Base-by-base conservation (phyloP, 2,888 invertebrate species). In the Stramonita haemastoma region DNA sequence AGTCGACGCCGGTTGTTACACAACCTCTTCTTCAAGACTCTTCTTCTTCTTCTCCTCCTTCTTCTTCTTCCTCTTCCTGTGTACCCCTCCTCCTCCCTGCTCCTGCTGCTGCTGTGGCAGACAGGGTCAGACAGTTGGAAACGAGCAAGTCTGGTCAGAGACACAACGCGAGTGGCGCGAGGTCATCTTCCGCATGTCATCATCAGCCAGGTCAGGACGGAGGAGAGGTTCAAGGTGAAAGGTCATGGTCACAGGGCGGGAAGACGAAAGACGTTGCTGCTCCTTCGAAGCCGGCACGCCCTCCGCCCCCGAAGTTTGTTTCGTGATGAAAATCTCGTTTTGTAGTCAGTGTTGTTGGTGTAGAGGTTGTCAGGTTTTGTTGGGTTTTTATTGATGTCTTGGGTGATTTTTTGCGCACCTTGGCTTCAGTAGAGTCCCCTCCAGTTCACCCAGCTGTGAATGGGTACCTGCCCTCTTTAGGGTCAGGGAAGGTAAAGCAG, bases 231-330 rank as follows among this genome's bases (percentile, higher is more conserved):
- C 57, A 19, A 32, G 57, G 84, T 56, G 2, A 57, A 15, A 85
- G 19, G 84, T 57, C 57, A 29, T 15, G 57, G 36, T 26, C 81
- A 13, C 11, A 26, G 19, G 57, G 32, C 5, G 57, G 57, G n/a
- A 29, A n/a, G 56, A 36, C 17, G n/a, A 19, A 36, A 57, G 83
- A 19, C 4, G 56, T 36, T 19, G 66, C 6, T 79, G 34, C n/a
- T 15, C 70, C 22, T 84, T 26, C 29, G 11, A 88, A 88, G 70
- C 88, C 88, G 11, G 60, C 88, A 84, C 34, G 88, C 8, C 88
- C 88, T 5, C 88, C 88, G 0, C 70, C 46, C 17, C 88, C 88
- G 1, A 84, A 84, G 32, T n/a, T 66, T 46, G 46, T 46, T 22
- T 56, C 46, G 15, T 84, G 70, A 84, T 60, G 60, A 60, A 60